Conservation (phyloP, 2,888 invertebrate species). For the Peribatodes rhomboidaria region DNA sequence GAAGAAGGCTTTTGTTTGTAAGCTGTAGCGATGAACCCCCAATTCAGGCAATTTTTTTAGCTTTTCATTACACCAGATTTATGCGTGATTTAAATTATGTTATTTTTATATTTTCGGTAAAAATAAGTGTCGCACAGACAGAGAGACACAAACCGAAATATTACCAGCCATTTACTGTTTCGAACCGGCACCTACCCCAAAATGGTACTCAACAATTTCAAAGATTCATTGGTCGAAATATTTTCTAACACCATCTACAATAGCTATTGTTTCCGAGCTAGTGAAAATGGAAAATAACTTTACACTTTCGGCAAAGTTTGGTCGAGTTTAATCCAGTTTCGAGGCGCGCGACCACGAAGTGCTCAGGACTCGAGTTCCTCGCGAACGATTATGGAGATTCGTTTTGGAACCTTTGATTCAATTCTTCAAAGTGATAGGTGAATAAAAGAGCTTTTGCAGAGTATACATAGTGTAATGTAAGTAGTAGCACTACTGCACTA, state of each 20-base stretch:
- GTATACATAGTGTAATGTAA: not conserved
- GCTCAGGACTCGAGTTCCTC: conserved; percentile 25
- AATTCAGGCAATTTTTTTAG: no score
- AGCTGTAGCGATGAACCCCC: no score
- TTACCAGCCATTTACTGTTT: no score
- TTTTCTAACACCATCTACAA: conserved; percentile 14
- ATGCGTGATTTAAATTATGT: no score
- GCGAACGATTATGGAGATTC: conserved; percentile 38
- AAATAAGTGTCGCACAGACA: no score
- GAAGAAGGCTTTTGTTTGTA: no score
- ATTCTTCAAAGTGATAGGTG: conserved; percentile 23
- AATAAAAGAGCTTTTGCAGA: not conserved
- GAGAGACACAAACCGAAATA: no score
- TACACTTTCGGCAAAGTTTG: conserved; percentile 36
- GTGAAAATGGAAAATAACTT: conserved; percentile 42
- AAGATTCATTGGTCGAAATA: not conserved
- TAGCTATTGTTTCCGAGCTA: conserved; percentile 35
- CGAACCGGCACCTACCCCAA: no score
- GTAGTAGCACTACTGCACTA: no score
- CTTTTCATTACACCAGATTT: no score
- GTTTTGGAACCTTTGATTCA: conserved; percentile 26
- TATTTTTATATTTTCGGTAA: no score
- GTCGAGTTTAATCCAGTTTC: conserved; percentile 38
- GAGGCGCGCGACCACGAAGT: conserved; percentile 25
- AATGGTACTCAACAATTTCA: not conserved